Conservation (phyloP, 2,113 vertebrate genomes). For the Megatriorchis doriae region DNA sequence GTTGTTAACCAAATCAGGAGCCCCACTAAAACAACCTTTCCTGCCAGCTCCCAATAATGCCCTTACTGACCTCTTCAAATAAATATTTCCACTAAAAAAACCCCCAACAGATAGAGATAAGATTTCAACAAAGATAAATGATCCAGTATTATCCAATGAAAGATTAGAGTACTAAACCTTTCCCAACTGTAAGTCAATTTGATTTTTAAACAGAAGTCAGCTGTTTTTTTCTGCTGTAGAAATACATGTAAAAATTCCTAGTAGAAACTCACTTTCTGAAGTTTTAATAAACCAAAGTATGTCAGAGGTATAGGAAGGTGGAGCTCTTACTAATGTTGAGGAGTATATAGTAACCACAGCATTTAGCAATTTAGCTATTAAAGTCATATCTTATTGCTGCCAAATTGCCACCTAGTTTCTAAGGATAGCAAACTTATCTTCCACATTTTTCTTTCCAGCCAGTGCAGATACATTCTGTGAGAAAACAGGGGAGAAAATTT, state of each 20-base stretch:
- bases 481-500: background rate
- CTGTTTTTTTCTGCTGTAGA: background rate
- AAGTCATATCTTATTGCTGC: background rate
- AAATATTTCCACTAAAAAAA: background rate
- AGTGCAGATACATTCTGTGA: background rate
- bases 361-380: background rate
- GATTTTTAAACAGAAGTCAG: background rate
- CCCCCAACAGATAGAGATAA: background rate
- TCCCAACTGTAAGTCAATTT: background rate
- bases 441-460: background rate
- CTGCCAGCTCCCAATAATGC: background rate
- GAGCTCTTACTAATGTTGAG: background rate
- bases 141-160: background rate
- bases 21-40: background rate
- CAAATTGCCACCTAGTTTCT: background rate
- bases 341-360: background rate
- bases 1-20: background rate
- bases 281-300: background rate
- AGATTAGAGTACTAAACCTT: background rate
- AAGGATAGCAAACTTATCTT: background rate
- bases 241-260: background rate
- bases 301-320: background rate
- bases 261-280: background rate
- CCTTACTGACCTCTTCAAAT: background rate
- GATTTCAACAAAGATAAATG: background rate